A percentile compares a stretch with the other conserved stretches of the same genome.
phyloP scores from a whole-genome alignment of 2,797 vertebrate species.

The Mycteria americana region DNA sequence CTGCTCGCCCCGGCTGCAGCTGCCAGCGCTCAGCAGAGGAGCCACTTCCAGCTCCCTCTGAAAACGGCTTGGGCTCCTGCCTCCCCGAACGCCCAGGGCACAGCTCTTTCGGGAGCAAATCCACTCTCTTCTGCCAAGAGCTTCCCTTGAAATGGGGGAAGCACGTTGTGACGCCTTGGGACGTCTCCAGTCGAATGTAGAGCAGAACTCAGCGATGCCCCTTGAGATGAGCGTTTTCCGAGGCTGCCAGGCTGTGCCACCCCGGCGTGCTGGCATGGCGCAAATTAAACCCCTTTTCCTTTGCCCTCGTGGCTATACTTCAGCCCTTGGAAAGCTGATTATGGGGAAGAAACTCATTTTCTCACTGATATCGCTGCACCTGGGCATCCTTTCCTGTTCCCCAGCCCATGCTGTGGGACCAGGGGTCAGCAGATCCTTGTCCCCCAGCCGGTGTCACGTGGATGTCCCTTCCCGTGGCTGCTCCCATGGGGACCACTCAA shows the following conservation, averaged over 20 bases:
- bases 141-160: background rate
- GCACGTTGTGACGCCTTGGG: background rate
- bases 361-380: background rate
- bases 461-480: background rate
- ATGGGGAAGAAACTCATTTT: background rate
- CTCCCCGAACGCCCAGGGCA: background rate
- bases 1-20: background rate
- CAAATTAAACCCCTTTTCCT: background rate
- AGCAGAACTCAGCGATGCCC: background rate
- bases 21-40: rapidly evolving
- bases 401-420: rapidly evolving
- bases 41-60: background rate
- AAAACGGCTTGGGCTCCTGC: background rate
- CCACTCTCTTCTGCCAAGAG: background rate
- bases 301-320: background rate
- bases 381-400: background rate
- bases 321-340: background rate
- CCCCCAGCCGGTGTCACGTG: rapidly evolving
- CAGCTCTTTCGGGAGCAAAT: background rate
- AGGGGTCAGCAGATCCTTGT: background rate
- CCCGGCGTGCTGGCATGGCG: rapidly evolving
- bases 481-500: background rate
- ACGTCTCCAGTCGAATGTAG: background rate
- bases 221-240: background rate
- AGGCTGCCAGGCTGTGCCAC: background rate